phyloP scores from a whole-genome alignment of 2,888 invertebrate species.

The Sthenelais limicola region DNA sequence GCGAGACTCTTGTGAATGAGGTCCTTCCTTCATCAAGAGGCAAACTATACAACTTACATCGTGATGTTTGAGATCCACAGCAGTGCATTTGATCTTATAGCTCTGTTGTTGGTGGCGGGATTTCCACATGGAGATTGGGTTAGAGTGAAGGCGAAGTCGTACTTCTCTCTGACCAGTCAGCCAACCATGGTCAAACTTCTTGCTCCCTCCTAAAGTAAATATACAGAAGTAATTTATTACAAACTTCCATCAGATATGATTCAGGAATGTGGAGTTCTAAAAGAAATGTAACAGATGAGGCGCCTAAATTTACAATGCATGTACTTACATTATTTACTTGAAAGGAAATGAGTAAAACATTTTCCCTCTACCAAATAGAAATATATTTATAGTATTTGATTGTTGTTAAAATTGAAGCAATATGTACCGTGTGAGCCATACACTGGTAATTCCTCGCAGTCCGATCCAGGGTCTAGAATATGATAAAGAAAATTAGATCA shows the following conservation, averaged over 20 bases:
- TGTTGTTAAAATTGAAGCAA: too few species aligned
- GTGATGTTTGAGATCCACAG: conserved; percentile 12
- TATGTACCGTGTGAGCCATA: too few species aligned
- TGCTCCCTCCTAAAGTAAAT: conserved; percentile 8
- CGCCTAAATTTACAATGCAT: neutral
- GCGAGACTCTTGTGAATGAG: too few species aligned
- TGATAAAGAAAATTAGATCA: too few species aligned
- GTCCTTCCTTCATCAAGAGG: too few species aligned
- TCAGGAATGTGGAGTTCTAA: neutral
- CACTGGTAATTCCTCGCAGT: too few species aligned
- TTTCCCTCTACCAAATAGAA: too few species aligned
- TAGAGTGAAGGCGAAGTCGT: conserved; percentile 33
- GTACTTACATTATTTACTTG: neutral
- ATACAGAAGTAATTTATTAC: neutral
- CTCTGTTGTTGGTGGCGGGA: conserved; percentile 6
- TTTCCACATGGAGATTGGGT: conserved; percentile 37
- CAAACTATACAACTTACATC: conserved; percentile 32
- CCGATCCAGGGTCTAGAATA: too few species aligned
- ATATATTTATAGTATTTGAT: too few species aligned
- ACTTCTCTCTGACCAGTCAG: conserved; percentile 39
- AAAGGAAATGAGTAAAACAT: too few species aligned
- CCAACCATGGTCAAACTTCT: conserved; percentile 40
- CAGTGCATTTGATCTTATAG: conserved; percentile 32
- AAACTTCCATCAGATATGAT: neutral
- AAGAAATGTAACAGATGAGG: neutral